Evolutionary conservation across 1,140 invertebrate genomes (phyloP).

Genomic region (Bombus polaris): DNA sequence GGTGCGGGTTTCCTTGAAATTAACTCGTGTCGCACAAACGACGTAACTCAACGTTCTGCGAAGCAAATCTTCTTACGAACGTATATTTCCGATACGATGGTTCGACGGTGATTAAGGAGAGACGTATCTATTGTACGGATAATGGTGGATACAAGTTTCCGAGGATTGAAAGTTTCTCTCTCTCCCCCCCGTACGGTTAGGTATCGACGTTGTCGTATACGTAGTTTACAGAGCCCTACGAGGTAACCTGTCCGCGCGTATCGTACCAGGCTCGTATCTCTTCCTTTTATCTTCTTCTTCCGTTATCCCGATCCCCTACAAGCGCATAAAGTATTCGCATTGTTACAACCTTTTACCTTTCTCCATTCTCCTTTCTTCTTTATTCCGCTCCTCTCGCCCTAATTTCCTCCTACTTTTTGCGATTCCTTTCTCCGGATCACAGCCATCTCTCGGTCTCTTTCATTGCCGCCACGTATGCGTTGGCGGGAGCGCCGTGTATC

Average conservation of each 20-base stretch:
- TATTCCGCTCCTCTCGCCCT: background rate
- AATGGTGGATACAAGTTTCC: no score
- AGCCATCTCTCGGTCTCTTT: no score
- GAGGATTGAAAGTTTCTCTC: background rate
- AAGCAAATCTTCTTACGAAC: no score
- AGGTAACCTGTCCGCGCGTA: background rate
- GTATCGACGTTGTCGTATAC: no score
- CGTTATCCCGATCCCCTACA: background rate
- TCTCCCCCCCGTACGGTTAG: rapidly evolving
- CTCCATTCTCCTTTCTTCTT: background rate
- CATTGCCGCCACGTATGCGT: no score
- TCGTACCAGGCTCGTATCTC: background rate
- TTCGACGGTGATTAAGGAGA: no score
- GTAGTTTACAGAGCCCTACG: background rate
- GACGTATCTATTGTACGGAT: background rate
- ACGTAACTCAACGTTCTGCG: no score
- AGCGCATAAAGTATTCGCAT: background rate
- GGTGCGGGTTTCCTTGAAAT: no score
- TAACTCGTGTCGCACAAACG: no score
- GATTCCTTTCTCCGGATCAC: background rate
- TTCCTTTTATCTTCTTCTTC: no score
- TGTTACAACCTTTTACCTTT: background rate
- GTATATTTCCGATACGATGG: no score
- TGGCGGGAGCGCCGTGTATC: background rate
- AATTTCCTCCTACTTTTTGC: background rate